phyloP scores from a whole-genome alignment of 2,888 invertebrate species.

The Tachina fera region DNA sequence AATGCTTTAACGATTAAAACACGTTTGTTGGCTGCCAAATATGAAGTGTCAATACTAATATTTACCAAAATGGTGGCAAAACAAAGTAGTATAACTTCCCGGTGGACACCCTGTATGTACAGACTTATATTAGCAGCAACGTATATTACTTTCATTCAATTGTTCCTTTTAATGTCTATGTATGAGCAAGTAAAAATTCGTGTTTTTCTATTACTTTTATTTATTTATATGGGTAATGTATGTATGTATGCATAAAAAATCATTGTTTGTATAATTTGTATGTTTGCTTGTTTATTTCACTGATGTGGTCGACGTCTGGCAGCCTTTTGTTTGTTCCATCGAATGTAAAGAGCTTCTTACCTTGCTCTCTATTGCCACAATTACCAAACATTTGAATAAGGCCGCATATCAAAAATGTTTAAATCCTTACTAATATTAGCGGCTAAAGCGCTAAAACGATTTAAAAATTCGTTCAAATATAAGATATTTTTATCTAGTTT shows the following conservation, averaged over 20 bases:
- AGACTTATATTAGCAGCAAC: slow-evolving; percentile 17
- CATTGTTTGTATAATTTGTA: slow-evolving; percentile 35
- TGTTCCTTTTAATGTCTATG: background rate
- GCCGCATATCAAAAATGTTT: background rate
- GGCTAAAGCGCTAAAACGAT: no score
- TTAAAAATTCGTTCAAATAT: no score
- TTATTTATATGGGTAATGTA: slow-evolving; percentile 6
- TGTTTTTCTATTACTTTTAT: slow-evolving; percentile 4
- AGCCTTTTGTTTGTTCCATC: slow-evolving; percentile 4
- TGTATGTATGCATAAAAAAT: background rate
- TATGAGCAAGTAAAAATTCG: slow-evolving; percentile 8
- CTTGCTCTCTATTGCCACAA: slow-evolving; percentile 15
- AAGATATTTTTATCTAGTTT: no score
- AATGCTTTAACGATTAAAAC: no score
- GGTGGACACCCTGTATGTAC: no score
- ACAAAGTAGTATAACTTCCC: no score
- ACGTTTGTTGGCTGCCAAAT: no score
- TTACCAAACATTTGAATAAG: slow-evolving; percentile 11
- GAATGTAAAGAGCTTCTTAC: slow-evolving; percentile 14
- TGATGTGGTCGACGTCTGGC: slow-evolving; percentile 58
- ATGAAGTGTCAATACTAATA: no score
- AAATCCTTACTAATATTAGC: no score
- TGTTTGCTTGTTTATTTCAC: slow-evolving; percentile 71
- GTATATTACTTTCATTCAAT: background rate
- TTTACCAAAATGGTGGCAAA: no score